Evolutionary conservation across 2,797 vertebrate genomes (phyloP), one percentile per base, ranked within the genome.

Genomic region (Gambusia yucatana): DNA sequence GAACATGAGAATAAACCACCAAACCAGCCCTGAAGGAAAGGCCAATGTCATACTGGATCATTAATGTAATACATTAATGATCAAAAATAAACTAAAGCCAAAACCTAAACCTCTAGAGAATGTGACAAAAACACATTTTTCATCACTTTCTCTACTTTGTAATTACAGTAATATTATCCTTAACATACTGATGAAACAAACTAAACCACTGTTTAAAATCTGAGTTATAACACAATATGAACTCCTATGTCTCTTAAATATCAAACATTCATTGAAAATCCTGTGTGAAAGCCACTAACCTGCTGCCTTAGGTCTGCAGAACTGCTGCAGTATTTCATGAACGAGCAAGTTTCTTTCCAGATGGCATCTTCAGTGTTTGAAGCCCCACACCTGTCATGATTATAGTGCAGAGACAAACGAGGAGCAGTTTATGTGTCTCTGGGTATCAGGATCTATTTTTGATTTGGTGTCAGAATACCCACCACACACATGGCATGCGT

Each of bases 391-490:
- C 8, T 6, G 30, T 41, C 1, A 30, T 47, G 43, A 63, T 14
- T 47, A 36, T 20, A 47, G 47, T 63, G 28, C 41, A 36, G 20
- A 25, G 63, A 28, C 76, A 50, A 71, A 50, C 67, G 77, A 25
- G 25, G 57, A 70, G 65, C 70, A 77, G 73, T 89, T 86, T 87
- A 87, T 91, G 50, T 80, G 94, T 96, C 90, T 91, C 95, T 81
- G 86, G 94, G 95, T 90, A 94, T 86, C 77, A 79, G 8, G 17
- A 75, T 89, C 94, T 96, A 95, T 96, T 95, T 95, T 86, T 92
- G 90, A 91, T 77, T 20, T 3, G 74, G 89, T 90, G 88, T 94
- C 89, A 92, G 86, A 94, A 95, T 95, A 95, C 89, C 91, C 90
- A 91, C 93, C 92, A 44, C 8, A 7, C 65, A 71, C 77, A 79